phyloP scores from a whole-genome alignment of 2,113 vertebrate genomes.

The Uropsilus gracilis region DNA sequence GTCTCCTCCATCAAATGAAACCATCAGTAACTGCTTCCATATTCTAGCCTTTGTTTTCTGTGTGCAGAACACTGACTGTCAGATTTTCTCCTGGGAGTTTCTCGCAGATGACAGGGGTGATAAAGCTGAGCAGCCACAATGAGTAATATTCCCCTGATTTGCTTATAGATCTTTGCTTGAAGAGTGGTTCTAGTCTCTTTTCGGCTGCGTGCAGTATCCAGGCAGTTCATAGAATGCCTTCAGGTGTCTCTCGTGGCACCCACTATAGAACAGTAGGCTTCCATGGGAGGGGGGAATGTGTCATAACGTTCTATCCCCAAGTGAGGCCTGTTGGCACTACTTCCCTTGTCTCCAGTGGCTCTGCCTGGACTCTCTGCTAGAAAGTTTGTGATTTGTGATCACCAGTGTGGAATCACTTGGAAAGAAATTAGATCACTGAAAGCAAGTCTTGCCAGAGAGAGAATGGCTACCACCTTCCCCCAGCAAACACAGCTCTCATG shows the following conservation, averaged over 20 bases:
- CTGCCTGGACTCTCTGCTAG: background rate
- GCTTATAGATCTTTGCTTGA: background rate
- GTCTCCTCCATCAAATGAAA: background rate
- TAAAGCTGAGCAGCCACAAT: background rate
- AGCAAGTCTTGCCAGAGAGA: background rate
- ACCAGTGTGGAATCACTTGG: background rate
- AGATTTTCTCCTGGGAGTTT: background rate
- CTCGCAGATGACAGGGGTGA: background rate
- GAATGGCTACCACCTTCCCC: background rate
- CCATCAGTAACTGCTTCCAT: background rate
- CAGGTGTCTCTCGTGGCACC: background rate
- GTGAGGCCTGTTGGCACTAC: background rate
- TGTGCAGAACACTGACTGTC: background rate
- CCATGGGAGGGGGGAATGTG: background rate
- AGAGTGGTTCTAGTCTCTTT: background rate
- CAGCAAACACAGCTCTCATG: no score
- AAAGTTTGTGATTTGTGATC: background rate
- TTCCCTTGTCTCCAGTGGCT: background rate
- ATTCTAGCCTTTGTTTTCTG: background rate
- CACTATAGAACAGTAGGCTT: no score
- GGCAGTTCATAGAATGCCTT: background rate
- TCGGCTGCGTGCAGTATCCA: background rate
- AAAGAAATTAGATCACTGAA: background rate
- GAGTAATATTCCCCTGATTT: background rate
- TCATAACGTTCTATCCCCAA: fast-evolving